A percentile compares a stretch with the other conserved stretches of the same genome.
Conservation (phyloP, 2,888 invertebrate genomes). For the Rotaria macrura region DNA sequence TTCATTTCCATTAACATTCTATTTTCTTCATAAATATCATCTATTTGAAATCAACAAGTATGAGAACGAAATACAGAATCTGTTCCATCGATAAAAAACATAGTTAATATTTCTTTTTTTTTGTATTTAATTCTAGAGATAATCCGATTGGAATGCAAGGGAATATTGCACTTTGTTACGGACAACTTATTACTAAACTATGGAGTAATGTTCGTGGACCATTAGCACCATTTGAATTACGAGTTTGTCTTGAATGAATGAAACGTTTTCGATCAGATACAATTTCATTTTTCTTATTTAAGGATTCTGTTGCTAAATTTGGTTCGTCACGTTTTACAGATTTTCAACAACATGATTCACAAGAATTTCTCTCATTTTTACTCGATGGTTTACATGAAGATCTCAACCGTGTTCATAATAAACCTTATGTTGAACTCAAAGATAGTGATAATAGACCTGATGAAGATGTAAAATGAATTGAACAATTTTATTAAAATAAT, state of each 20-base stretch:
- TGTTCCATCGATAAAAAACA: too few species aligned
- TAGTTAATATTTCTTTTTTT: neutral
- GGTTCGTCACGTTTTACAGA: constrained; percentile 35
- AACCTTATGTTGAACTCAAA: constrained; percentile 55
- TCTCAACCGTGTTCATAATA: constrained; percentile 52
- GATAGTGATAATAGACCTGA: constrained; percentile 53
- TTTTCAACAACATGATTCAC: constrained; percentile 36
- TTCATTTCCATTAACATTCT: constrained; percentile 64
- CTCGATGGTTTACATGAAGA: constrained; percentile 36
- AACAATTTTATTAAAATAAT: constrained; percentile 51
- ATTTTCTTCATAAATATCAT: constrained; percentile 56
- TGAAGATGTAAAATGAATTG: constrained; percentile 45
- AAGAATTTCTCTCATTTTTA: constrained; percentile 35
- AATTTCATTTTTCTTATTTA: too few species aligned
- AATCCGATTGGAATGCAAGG: constrained; percentile 80
- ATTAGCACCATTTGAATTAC: constrained; percentile 72
- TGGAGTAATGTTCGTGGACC: constrained; percentile 74
- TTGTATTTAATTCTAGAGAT: constrained; percentile 48
- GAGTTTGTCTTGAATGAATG: constrained; percentile 51
- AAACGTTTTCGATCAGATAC: too few species aligned
- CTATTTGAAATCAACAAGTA: constrained; percentile 37
- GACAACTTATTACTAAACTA: constrained; percentile 61
- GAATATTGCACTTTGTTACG: constrained; percentile 69
- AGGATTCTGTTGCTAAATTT: constrained; percentile 15
- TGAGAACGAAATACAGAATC: constrained; percentile 35